Conservation (phyloP, 2,888 invertebrate genomes). For the Agrilus biguttatus region DNA sequence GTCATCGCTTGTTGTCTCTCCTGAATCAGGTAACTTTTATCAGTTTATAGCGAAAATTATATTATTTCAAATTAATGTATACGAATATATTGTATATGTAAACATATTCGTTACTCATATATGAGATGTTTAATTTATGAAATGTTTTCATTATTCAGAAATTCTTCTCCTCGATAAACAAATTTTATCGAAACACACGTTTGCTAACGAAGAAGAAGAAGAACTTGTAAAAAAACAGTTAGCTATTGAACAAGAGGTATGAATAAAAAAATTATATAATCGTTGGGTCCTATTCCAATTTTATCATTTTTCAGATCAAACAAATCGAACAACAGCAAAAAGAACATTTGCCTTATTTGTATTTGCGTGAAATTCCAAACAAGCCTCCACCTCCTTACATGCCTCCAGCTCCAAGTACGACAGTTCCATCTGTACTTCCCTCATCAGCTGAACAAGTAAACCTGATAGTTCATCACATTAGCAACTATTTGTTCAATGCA, state of each 20-base stretch:
- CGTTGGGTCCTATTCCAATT: not conserved
- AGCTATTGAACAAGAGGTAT: constrained; percentile 48
- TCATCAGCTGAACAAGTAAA: constrained; percentile 32
- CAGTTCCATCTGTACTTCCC: constrained; percentile 16
- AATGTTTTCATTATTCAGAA: constrained; percentile 3
- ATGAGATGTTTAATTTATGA: not conserved
- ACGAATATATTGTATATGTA: too few relatives aligned
- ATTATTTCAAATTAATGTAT: too few relatives aligned
- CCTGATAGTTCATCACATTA: constrained; percentile 31
- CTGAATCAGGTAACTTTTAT: constrained; percentile 21
- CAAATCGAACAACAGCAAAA: constrained; percentile 40
- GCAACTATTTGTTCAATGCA: constrained; percentile 32
- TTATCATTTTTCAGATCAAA: constrained; percentile 36
- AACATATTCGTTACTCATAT: too few relatives aligned
- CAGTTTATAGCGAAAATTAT: too few relatives aligned
- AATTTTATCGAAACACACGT: not conserved
- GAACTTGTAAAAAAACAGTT: constrained; percentile 45
- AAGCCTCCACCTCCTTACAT: constrained; percentile 66
- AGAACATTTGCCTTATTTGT: constrained; percentile 38
- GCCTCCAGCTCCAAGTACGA: constrained; percentile 36
- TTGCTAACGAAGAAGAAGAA: constrained; percentile 38
- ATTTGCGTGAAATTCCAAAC: constrained; percentile 53
- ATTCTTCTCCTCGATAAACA: not conserved
- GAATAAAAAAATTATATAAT: too few relatives aligned
- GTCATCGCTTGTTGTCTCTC: constrained; percentile 18